Percentiles rank a stretch among this genome's conserved stretches.
phyloP scores from a whole-genome alignment of 2,888 invertebrate species.

The Nycteola revayana region DNA sequence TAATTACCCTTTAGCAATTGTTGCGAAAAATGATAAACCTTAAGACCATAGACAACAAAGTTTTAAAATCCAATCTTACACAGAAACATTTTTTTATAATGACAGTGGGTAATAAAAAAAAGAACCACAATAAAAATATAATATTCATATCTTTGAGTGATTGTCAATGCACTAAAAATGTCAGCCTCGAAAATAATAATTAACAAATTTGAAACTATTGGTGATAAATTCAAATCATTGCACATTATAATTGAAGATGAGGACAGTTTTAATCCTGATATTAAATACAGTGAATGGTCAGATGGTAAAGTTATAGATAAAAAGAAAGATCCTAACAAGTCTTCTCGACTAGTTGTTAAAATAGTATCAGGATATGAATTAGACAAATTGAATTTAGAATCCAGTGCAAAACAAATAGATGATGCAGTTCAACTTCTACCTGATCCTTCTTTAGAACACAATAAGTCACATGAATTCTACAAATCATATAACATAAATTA shows the following conservation, averaged over 20 bases:
- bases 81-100: too few species aligned
- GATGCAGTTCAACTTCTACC: slow-evolving; percentile 22
- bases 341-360: slow-evolving; percentile 66
- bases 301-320: slow-evolving; percentile 49
- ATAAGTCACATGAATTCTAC: slow-evolving; percentile 6
- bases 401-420: slow-evolving; percentile 52
- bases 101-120: too few species aligned
- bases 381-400: slow-evolving; percentile 57
- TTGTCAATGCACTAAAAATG: slow-evolving; percentile 57
- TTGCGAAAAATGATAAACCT: too few species aligned
- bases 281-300: slow-evolving; percentile 60
- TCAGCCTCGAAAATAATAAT: slow-evolving; percentile 68
- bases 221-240: slow-evolving; percentile 58
- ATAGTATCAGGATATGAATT: slow-evolving; percentile 54
- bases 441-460: slow-evolving; percentile 11
- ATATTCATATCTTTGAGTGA: too few species aligned
- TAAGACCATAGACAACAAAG: too few species aligned
- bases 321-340: slow-evolving; percentile 49
- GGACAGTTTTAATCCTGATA: slow-evolving; percentile 36
- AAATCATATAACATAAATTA: slow-evolving; percentile 7
- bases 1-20: too few species aligned
- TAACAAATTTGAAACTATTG: slow-evolving; percentile 63
- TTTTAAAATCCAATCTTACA: too few species aligned
- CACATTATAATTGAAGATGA: slow-evolving; percentile 54
- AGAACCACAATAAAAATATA: too few species aligned